A percentile compares a stretch with the other conserved stretches of the same genome.
phyloP scores from a whole-genome alignment of 2,888 invertebrate genomes.

The Cerceris rybyensis region DNA sequence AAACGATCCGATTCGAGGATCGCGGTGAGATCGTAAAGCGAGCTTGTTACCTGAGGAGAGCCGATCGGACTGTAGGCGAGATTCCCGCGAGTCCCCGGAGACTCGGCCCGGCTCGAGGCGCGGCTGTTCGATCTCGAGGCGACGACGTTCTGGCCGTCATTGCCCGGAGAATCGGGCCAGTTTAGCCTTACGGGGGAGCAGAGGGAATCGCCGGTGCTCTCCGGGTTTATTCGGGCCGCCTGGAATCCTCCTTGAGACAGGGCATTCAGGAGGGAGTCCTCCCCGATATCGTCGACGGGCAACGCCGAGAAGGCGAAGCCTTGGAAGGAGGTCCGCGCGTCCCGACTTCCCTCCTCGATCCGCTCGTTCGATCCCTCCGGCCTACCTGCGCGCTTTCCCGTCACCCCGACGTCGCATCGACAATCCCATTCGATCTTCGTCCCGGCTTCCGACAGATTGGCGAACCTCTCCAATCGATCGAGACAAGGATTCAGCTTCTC shows the following conservation, averaged over 20 bases:
- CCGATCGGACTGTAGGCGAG: slow-evolving; percentile 61
- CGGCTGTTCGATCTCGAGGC: slow-evolving; percentile 63
- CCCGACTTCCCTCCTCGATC: no score
- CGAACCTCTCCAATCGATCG: slow-evolving; percentile 58
- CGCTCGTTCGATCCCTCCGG: no score
- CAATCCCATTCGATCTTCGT: not conserved
- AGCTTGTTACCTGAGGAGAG: slow-evolving; percentile 61
- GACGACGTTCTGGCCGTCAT: slow-evolving; percentile 53
- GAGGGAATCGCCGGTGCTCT: slow-evolving; percentile 54
- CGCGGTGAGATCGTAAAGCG: no score
- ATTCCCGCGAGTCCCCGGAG: slow-evolving; percentile 61
- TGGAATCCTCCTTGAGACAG: slow-evolving; percentile 65
- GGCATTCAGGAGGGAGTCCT: slow-evolving; percentile 64
- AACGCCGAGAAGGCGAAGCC: slow-evolving; percentile 52
- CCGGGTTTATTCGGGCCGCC: slow-evolving; percentile 54
- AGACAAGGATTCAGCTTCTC: slow-evolving; percentile 69
- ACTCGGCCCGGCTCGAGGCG: slow-evolving; percentile 67
- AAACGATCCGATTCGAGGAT: no score
- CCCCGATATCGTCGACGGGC: slow-evolving; percentile 52
- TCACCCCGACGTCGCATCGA: no score
- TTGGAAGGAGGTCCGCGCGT: slow-evolving; percentile 5
- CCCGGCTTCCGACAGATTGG: not conserved
- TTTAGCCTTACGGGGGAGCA: slow-evolving; percentile 51
- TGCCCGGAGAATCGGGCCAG: slow-evolving; percentile 68
- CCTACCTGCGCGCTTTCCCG: no score